A percentile compares a stretch with the other conserved stretches of the same genome.
These are phyloP conservation scores for Emydocephalus ijimae DNA, from an alignment of 2,113 vertebrate species.

Conservation along the genomic window DNA sequence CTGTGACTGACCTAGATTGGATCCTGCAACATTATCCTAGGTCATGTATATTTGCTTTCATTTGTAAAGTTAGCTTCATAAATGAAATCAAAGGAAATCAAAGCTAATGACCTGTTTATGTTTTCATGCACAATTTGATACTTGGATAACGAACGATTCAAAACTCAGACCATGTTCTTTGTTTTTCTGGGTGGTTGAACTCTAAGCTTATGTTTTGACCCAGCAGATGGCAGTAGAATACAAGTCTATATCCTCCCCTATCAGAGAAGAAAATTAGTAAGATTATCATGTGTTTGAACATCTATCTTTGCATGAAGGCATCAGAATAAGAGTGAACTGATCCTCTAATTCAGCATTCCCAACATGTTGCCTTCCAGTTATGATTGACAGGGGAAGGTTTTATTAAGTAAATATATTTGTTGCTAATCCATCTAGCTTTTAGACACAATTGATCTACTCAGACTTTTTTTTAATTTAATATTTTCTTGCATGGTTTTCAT, in stretches of 20 bases:
- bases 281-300: background rate
- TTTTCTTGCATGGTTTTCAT: background rate
- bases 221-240: conserved; percentile 21
- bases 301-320: background rate
- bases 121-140: background rate
- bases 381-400: background rate
- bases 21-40: background rate
- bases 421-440: background rate
- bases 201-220: background rate
- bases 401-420: background rate
- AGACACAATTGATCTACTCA: background rate
- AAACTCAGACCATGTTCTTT: background rate
- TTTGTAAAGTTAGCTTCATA: background rate
- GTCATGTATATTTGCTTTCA: background rate
- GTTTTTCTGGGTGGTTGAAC: background rate
- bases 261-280: background rate
- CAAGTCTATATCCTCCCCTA: background rate
- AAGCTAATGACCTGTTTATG: background rate
- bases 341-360: background rate
- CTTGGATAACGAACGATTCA: background rate
- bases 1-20: background rate
- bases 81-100: background rate
- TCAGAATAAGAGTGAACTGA: background rate
- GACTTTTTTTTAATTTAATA: background rate
- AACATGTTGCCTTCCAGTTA: background rate